Conservation (phyloP, 2,113 vertebrate species). For the Neomonachus schauinslandi region DNA sequence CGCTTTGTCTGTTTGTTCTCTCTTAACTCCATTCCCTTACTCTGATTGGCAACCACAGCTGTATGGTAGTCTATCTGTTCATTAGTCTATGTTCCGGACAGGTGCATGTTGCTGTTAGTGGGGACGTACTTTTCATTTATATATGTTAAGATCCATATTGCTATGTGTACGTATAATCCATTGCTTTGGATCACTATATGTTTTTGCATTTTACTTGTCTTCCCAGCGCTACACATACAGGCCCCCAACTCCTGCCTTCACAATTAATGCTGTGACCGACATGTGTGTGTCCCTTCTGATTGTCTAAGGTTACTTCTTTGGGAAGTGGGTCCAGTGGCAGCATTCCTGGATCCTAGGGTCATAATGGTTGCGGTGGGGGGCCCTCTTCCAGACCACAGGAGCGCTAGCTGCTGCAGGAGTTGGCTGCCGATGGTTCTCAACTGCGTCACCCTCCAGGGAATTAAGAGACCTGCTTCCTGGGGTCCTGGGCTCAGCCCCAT, state of each 20-base stretch:
- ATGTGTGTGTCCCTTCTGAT: too few species aligned
- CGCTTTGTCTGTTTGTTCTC: neutral
- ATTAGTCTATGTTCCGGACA: neutral
- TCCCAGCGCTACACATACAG: neutral
- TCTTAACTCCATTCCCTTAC: neutral
- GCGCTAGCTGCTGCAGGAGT: neutral
- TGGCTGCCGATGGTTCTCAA: neutral
- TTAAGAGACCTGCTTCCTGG: neutral
- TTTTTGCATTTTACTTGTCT: neutral
- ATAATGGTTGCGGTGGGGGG: neutral
- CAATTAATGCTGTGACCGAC: neutral
- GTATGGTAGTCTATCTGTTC: neutral
- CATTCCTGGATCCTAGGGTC: neutral
- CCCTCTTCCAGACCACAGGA: neutral
- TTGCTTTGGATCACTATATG: neutral
- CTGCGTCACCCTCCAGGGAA: neutral
- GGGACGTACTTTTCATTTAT: neutral
- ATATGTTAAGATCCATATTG: neutral
- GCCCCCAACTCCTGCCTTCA: neutral
- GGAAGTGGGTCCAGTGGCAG: neutral
- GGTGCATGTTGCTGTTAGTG: fast-evolving
- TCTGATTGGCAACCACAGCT: neutral
- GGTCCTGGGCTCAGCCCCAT: neutral
- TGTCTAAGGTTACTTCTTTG: neutral
- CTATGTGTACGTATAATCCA: neutral